Base-by-base conservation (phyloP, 2,888 invertebrate genomes). In the Andrena marginata region DNA sequence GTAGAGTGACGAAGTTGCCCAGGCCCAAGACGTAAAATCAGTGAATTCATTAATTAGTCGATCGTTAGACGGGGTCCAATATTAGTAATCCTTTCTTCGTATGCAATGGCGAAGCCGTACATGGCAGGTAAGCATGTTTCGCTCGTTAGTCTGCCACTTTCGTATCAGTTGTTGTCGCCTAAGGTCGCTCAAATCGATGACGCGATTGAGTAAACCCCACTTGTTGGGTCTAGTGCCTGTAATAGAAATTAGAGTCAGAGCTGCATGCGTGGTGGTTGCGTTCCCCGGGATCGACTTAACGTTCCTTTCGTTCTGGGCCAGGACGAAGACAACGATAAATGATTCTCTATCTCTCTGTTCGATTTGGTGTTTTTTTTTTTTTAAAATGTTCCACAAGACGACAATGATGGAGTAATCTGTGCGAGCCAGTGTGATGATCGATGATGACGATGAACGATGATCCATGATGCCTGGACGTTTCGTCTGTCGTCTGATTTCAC, bases 131-230 rank as follows among this genome's bases (percentile, higher is more conserved):
- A 89, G 78, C 74, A 86, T 75, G 72, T 89, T 85, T 82, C 87
- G 88, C 76, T 93, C 93, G 73, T 90, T 90, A 81, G 91, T 90
- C 80, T 89, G 89, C 93, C 93, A 94, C 60, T 94, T 93, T 90
- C 93, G 91, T 74, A 89, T 78, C 78, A 94, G 92, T 85, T 93
- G 93, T 87, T 92, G 93, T 84, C 92, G 89, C 85, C 91, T 93
- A 69, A 93, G 90, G 89, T 93, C 92, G 87, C 93, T 94, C 89
- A 93, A 85, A 82, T 93, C 93, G 86, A 91, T 88, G 86, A 92
- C 85, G 82, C 91, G 92, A 87, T 91, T 90, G 80, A 93, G 90
- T 85, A 92, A 85, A 33, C 88, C 89, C 92, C 92, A 92, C 86
- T 92, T 91, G 88, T 89, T 89, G 79, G 93, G 91, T 86, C 90